These are phyloP conservation scores for Mimumesa dahlbomi DNA, from an alignment of 2,888 invertebrate genomes.

Conservation along the genomic window DNA sequence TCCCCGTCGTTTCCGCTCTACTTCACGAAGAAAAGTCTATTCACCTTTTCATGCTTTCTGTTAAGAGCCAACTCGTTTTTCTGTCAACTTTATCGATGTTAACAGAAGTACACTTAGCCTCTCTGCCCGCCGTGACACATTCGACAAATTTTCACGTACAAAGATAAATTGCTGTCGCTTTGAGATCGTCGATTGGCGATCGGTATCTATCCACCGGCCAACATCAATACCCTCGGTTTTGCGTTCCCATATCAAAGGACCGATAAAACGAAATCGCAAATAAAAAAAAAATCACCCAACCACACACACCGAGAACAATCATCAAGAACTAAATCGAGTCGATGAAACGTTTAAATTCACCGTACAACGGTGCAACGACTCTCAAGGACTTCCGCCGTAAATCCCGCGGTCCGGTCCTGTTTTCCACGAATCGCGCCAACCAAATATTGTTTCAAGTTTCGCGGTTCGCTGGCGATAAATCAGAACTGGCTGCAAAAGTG, in stretches of 20 bases:
- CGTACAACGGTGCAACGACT: conserved; percentile 18
- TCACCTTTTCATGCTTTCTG: conserved; percentile 41
- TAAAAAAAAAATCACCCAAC: no score
- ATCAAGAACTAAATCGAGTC: no score
- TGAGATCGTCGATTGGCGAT: conserved; percentile 9
- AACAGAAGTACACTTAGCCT: conserved; percentile 47
- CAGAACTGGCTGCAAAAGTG: conserved; percentile 10
- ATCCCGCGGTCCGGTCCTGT: conserved; percentile 10
- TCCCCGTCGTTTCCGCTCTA: conserved; percentile 14
- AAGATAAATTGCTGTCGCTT: conserved; percentile 36
- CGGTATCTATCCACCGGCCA: conserved; percentile 9
- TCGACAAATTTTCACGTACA: conserved; percentile 43
- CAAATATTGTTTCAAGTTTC: conserved; percentile 22
- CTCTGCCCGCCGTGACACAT: conserved; percentile 27
- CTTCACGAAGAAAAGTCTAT: conserved; percentile 37
- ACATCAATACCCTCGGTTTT: conserved; percentile 10
- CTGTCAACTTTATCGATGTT: conserved; percentile 58
- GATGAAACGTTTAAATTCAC: neutral
- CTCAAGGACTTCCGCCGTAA: conserved; percentile 27
- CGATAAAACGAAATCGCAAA: conserved; percentile 18
- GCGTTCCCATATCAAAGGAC: neutral
- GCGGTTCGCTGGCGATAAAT: conserved; percentile 16
- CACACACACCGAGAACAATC: no score
- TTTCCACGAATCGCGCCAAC: conserved; percentile 13
- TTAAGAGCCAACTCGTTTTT: conserved; percentile 42